Percentiles rank a stretch among this genome's conserved stretches.
Conservation (phyloP, 1,140 invertebrate species). For the Pectinophora gossypiella region DNA sequence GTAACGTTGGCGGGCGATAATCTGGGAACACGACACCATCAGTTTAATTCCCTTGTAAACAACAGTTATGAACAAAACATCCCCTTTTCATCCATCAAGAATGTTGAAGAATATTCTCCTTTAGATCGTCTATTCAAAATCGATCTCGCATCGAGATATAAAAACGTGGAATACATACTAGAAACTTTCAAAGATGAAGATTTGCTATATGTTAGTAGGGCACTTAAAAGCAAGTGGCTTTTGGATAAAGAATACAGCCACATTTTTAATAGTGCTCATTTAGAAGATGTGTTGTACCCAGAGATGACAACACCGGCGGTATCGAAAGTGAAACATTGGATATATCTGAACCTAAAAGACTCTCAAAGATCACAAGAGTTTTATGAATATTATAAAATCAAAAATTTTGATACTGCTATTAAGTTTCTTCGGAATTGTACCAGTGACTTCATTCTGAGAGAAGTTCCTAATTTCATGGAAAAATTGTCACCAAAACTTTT, state of each 20-base stretch:
- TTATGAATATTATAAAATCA: constrained; percentile 40
- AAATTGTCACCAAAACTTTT: constrained; percentile 30
- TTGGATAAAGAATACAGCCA: constrained; percentile 28
- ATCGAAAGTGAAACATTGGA: constrained; percentile 48
- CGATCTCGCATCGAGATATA: constrained; percentile 40
- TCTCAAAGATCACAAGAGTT: constrained; percentile 35
- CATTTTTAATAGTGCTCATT: constrained; percentile 38
- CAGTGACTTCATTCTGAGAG: neutral
- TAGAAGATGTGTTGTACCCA: constrained; percentile 39
- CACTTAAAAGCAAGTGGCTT: constrained; percentile 30
- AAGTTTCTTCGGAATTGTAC: constrained; percentile 31
- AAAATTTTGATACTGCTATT: constrained; percentile 30
- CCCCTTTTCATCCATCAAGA: constrained; percentile 19
- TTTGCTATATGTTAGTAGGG: constrained; percentile 51
- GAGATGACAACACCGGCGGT: constrained; percentile 45
- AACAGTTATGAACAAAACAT: constrained; percentile 16
- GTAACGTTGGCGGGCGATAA: constrained; percentile 26
- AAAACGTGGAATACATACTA: constrained; percentile 42
- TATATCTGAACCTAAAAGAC: constrained; percentile 35
- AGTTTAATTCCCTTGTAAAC: constrained; percentile 34
- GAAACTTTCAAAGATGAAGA: constrained; percentile 38
- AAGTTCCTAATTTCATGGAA: constrained; percentile 24
- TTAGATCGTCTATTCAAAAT: constrained; percentile 54
- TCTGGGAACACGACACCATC: constrained; percentile 35
- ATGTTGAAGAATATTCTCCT: constrained; percentile 28